phyloP scores from a whole-genome alignment of 2,797 vertebrate species.

The Onychomys leucogaster region DNA sequence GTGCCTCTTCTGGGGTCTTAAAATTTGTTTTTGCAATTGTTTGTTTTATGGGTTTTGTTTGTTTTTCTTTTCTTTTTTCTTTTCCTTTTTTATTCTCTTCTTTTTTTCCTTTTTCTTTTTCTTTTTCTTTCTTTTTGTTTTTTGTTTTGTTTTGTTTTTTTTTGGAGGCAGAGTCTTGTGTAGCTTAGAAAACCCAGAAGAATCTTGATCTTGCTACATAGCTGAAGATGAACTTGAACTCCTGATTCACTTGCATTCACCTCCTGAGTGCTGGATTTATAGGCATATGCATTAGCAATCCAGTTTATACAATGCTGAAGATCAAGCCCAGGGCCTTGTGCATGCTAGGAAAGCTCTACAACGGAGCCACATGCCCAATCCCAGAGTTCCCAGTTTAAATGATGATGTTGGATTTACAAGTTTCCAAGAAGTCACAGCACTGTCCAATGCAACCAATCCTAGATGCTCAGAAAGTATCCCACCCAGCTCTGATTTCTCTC shows the following conservation, averaged over 20 bases:
- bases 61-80: neutral
- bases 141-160: too few species aligned
- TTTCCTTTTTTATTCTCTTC: rapidly evolving
- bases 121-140: too few species aligned
- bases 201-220: neutral
- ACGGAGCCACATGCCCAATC: neutral
- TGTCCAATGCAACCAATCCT: neutral
- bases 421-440: neutral
- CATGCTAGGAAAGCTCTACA: neutral
- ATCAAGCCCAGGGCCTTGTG: neutral
- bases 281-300: neutral
- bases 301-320: neutral
- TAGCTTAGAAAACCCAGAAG: neutral
- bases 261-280: neutral
- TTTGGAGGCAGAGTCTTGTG: neutral
- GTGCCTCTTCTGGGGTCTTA: neutral
- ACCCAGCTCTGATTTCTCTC: neutral
- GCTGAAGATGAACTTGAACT: neutral
- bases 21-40: neutral
- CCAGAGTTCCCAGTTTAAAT: neutral
- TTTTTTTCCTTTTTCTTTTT: too few species aligned
- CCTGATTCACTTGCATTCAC: neutral
- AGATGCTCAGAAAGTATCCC: neutral
- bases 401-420: neutral
- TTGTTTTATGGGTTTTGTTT: neutral